A percentile compares a stretch with the other conserved stretches of the same genome.
These are phyloP conservation scores for Hippocampus guttulatus DNA, from an alignment of 2,113 vertebrate genomes.

Conservation along the genomic window DNA sequence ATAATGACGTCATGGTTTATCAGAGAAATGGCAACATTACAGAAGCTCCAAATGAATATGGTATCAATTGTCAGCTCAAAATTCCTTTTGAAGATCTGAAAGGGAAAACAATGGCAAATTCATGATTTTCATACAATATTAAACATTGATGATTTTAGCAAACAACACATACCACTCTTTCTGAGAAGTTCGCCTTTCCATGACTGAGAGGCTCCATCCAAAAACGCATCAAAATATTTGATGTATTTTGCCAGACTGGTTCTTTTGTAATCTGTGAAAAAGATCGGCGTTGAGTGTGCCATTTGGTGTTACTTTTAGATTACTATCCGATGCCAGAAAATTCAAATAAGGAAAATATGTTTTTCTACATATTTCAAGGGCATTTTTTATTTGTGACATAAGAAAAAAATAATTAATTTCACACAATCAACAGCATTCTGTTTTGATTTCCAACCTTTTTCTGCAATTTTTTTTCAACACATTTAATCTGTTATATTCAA, in stretches of 20 bases:
- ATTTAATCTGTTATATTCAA: background rate
- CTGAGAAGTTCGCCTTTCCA: constrained; percentile 79
- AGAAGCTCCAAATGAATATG: constrained; percentile 1
- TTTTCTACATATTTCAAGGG: background rate
- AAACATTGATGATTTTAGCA: background rate
- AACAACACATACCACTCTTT: constrained; percentile 76
- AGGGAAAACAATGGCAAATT: background rate
- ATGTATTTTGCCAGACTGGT: constrained; percentile 86
- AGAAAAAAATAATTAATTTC: background rate
- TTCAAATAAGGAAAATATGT: background rate
- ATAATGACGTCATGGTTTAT: background rate
- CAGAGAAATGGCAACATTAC: background rate
- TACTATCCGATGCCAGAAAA: background rate
- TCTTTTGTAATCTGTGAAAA: constrained; percentile 82
- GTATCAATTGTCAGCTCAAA: constrained; percentile 34
- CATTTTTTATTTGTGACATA: background rate
- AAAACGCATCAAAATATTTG: constrained; percentile 83
- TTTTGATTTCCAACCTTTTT: background rate
- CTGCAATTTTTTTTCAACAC: background rate
- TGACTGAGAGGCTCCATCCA: constrained; percentile 79
- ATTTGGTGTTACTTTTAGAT: background rate
- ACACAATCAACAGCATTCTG: background rate
- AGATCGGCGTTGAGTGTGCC: background rate
- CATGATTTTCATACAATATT: background rate
- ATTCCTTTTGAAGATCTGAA: constrained; percentile 85